phyloP scores from a whole-genome alignment of 2,113 vertebrate species.

The Alces alces region DNA sequence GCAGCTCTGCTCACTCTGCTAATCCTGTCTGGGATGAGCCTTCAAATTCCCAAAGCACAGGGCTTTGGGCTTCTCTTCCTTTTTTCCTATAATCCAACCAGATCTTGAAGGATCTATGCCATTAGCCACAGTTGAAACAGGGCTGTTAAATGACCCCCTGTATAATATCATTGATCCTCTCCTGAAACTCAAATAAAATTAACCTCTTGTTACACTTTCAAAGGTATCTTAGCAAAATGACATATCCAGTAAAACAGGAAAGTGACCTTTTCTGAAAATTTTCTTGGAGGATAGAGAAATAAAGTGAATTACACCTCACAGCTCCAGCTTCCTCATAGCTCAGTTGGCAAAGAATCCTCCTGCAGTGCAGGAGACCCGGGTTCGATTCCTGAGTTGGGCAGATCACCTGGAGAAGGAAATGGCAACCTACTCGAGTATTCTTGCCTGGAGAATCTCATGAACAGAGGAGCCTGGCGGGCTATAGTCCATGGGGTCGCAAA shows the following conservation, averaged over 20 bases:
- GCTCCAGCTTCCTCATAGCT: neutral
- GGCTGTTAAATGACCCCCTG: neutral
- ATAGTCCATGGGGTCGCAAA: neutral
- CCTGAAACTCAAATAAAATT: neutral
- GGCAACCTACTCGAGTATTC: neutral
- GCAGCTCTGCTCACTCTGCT: neutral
- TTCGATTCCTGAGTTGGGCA: neutral
- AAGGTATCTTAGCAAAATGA: neutral
- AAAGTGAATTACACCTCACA: neutral
- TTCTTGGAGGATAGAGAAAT: neutral
- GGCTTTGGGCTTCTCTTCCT: neutral
- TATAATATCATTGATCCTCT: neutral
- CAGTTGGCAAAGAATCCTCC: neutral
- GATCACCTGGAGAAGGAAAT: neutral
- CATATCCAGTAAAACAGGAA: neutral
- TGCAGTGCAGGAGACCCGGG: rapidly evolving
- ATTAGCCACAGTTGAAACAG: neutral
- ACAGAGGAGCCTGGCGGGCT: neutral
- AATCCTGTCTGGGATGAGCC: neutral
- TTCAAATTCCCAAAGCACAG: neutral
- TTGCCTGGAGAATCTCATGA: neutral
- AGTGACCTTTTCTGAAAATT: neutral
- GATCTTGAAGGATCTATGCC: neutral
- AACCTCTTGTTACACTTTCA: neutral
- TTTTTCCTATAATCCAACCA: neutral